Percentiles rank a stretch among this genome's conserved stretches.
These are phyloP conservation scores for Pipistrellus kuhlii DNA, from an alignment of 2,797 vertebrate genomes.

Conservation along the genomic window DNA sequence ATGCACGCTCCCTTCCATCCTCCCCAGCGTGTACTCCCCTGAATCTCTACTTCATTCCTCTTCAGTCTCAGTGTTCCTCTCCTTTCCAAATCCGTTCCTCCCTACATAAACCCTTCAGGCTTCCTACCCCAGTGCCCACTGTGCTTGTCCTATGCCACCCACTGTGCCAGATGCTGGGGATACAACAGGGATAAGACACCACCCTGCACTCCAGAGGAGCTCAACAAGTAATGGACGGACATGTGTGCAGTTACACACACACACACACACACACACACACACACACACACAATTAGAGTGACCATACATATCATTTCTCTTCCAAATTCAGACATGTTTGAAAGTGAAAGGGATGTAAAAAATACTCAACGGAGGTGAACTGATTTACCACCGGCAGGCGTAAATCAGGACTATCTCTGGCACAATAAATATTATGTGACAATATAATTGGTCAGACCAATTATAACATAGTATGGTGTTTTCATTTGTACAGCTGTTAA, in stretches of 20 bases:
- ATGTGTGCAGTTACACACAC: background rate
- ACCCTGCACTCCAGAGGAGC: background rate
- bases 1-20: background rate
- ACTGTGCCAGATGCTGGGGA: background rate
- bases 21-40: background rate
- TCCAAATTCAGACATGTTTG: background rate
- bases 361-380: background rate
- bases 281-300: background rate
- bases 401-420: background rate
- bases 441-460: background rate
- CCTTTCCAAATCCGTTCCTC: background rate
- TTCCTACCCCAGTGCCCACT: background rate
- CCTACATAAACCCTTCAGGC: background rate
- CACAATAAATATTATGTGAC: background rate
- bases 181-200: background rate
- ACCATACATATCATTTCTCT: background rate
- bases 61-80: background rate
- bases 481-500: background rate
- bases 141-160: background rate
- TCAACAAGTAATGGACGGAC: background rate
- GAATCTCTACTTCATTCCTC: background rate
- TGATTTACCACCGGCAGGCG: background rate
- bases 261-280: background rate
- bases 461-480: background rate
- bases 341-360: background rate